A percentile compares a stretch with the other conserved stretches of the same genome.
Conservation (phyloP, 2,113 vertebrate species). For the Catagonus wagneri region DNA sequence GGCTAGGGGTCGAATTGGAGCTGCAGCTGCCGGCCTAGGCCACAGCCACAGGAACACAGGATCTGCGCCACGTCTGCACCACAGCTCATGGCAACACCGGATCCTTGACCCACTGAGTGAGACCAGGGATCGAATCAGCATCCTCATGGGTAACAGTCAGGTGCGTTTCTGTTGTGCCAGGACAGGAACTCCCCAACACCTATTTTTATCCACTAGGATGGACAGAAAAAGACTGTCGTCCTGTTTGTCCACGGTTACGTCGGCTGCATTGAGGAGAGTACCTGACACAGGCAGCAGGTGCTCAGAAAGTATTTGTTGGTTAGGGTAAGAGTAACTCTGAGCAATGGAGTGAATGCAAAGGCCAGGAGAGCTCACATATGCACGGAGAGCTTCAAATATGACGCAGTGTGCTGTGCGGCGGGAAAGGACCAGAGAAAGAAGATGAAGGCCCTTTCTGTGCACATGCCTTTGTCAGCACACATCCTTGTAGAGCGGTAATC, state of each 20-base stretch:
- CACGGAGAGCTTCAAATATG: background rate
- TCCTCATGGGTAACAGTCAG: no score
- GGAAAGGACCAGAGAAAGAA: background rate
- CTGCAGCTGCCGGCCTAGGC: no score
- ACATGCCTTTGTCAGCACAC: rapidly evolving
- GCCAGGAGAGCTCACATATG: background rate
- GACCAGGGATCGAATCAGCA: no score
- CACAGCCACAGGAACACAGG: no score
- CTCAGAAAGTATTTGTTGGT: background rate
- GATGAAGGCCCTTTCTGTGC: background rate
- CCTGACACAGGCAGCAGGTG: background rate
- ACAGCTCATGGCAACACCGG: no score
- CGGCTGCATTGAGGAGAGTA: background rate
- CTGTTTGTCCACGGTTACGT: background rate
- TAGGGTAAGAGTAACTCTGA: background rate
- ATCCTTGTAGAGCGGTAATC: rapidly evolving
- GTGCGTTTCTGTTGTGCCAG: no score
- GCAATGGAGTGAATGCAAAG: background rate
- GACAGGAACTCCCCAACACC: no score
- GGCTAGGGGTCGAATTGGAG: no score
- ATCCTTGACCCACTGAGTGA: no score
- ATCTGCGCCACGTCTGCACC: no score
- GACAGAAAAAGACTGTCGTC: background rate
- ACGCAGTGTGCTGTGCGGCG: rapidly evolving
- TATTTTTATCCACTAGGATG: background rate